A percentile compares a stretch with the other conserved stretches of the same genome.
Conservation (phyloP, 2,113 vertebrate species). For the Sterna hirundo region DNA sequence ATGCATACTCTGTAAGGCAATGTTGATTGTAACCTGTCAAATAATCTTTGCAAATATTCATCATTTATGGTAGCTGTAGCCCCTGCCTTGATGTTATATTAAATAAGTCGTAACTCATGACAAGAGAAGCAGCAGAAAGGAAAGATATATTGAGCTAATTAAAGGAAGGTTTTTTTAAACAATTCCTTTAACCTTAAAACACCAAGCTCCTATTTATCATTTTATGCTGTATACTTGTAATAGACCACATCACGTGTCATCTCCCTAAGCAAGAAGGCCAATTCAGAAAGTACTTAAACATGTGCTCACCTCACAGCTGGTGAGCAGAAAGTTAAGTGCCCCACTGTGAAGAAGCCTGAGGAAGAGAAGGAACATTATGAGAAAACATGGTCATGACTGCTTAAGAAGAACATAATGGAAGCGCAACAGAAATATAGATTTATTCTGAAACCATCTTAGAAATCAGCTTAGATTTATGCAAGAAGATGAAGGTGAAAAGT, state of each 20-base stretch:
- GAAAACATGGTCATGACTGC: neutral
- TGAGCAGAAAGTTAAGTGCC: neutral
- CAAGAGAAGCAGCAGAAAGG: neutral
- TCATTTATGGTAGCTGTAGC: conserved; percentile 3
- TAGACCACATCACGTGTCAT: neutral
- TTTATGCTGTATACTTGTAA: neutral
- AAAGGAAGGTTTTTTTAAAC: conserved; percentile 15
- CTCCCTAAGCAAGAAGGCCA: neutral
- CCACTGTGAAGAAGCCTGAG: neutral
- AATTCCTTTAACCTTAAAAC: neutral
- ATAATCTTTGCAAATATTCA: neutral
- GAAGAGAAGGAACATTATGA: neutral
- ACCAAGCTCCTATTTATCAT: neutral
- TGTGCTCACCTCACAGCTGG: neutral
- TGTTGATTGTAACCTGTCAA: conserved; percentile 21
- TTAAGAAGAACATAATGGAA: neutral
- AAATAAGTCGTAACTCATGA: neutral
- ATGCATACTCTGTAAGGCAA: conserved; percentile 10
- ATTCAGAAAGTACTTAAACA: neutral
- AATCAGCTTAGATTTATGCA: neutral
- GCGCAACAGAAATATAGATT: neutral
- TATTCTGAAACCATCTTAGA: neutral
- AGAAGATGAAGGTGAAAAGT: neutral
- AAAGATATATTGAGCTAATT: neutral
- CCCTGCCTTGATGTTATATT: neutral